These are phyloP conservation scores for Falco peregrinus DNA, from an alignment of 2,797 vertebrate genomes.

Conservation along the genomic window DNA sequence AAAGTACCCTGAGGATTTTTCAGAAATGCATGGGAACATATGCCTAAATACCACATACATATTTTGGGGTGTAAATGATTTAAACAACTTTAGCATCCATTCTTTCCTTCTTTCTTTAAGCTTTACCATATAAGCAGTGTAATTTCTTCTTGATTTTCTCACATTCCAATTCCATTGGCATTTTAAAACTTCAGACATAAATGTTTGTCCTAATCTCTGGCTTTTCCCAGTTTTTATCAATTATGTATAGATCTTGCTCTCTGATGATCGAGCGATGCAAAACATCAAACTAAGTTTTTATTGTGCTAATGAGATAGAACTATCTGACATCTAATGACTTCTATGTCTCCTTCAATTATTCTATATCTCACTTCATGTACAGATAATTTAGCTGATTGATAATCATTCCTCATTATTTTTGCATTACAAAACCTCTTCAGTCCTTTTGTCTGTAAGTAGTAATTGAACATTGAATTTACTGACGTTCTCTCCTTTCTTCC, in stretches of 20 bases:
- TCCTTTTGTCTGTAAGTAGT: not conserved
- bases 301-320: slow-evolving; percentile 44
- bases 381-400: not conserved
- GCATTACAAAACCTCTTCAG: not conserved
- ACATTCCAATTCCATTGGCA: not conserved
- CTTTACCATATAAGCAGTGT: not conserved
- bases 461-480: not conserved
- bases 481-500: not conserved
- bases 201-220: not conserved
- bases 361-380: not conserved
- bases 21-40: not conserved
- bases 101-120: not conserved
- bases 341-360: slow-evolving; percentile 45
- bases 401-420: not conserved
- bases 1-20: not conserved
- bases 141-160: not conserved
- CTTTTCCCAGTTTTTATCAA: slow-evolving; percentile 23
- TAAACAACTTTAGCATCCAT: not conserved
- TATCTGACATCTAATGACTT: slow-evolving; percentile 40
- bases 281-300: slow-evolving; percentile 45
- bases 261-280: slow-evolving; percentile 25
- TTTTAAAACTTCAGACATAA: not conserved
- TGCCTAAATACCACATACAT: not conserved
- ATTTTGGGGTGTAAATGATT: not conserved
- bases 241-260: slow-evolving; percentile 24